These are phyloP conservation scores for Colistium nudipinnis DNA, from an alignment of 2,113 vertebrate species.

Conservation along the genomic window DNA sequence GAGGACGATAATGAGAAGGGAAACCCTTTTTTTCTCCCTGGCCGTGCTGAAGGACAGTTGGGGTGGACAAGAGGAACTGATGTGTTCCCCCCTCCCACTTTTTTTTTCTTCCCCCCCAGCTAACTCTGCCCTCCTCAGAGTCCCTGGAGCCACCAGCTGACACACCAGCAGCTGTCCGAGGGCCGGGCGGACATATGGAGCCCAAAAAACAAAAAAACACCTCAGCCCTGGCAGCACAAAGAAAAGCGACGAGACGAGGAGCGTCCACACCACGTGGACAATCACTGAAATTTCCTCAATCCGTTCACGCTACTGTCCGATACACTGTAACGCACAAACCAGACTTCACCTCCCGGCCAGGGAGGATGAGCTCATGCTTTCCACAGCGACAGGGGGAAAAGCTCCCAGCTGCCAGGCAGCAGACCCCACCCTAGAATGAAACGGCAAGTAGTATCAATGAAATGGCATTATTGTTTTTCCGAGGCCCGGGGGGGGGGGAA, in stretches of 20 bases:
- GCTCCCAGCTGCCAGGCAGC: slow-evolving; percentile 66
- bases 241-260: slow-evolving; percentile 25
- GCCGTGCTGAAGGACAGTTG: slow-evolving; percentile 48
- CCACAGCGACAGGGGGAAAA: slow-evolving; percentile 54
- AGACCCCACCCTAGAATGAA: slow-evolving; percentile 82
- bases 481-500: not conserved
- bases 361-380: slow-evolving; percentile 78
- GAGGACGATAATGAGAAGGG: slow-evolving; percentile 34
- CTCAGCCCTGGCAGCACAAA: slow-evolving; percentile 20
- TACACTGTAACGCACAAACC: slow-evolving; percentile 72
- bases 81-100: slow-evolving; percentile 69
- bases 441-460: slow-evolving; percentile 64
- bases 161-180: slow-evolving; percentile 81
- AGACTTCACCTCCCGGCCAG: slow-evolving; percentile 73
- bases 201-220: slow-evolving; percentile 60
- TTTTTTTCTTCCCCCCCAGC: slow-evolving; percentile 41
- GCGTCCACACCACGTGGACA: slow-evolving; percentile 6
- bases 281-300: slow-evolving; percentile 24
- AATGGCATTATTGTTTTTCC: slow-evolving; percentile 19
- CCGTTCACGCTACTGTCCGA: slow-evolving; percentile 9
- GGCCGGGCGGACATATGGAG: slow-evolving; percentile 65
- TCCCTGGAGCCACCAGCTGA: slow-evolving; percentile 80
- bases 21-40: slow-evolving; percentile 39
- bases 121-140: slow-evolving; percentile 49
- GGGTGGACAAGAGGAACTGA: slow-evolving; percentile 44